Base-by-base conservation (phyloP, 1,140 invertebrate species). In the Drosophila baimaii region DNA sequence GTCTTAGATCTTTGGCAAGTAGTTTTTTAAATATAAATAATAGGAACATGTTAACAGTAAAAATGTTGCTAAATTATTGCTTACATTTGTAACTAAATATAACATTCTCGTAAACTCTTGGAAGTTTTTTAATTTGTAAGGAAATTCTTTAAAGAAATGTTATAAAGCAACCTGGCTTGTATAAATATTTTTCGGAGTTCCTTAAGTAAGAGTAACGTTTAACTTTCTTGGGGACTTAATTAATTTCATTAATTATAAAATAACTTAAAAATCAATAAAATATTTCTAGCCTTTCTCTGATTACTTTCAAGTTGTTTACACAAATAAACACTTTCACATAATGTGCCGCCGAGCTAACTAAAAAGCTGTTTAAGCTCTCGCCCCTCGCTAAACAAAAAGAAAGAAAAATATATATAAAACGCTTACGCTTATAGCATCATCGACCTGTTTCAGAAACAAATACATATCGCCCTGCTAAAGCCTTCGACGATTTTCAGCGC, bases 401-500 rank as follows among this genome's bases (percentile, higher is more conserved):
- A 70, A 82, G 58, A 73, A 77, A 77, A 44, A 31, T 27, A 41
- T 46, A 62, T 35, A 71, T 31, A 71, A 69, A 71, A 70, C 69
- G 79, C 63, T 82, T 81, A 64, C 74, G 80, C 64, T 72, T 56
- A 27, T 56, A 80, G 70, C 23, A 52, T 49, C 54, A 44, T 25
- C 73, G 62, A 77, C 73, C 64, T 78, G 74, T 77, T 77, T 69
- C 57, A 54, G 47, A 77, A 55, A 85, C 52, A 76, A 73, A 76
- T 35, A 59, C 39, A 76, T 69, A 90, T 90, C 83, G 79, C 71
- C 78, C 76, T 90, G 77, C 89, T 91, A 91, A 91, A 91, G 89
- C 89, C 80, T 89, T 89, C 80, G 81, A 65, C 72, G 88, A 89
- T 91, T 90, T 90, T 90, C 83, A 81, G 89, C 89, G 80, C 89